Conservation (phyloP, 2,113 vertebrate species). For the Hypanus sabinus region DNA sequence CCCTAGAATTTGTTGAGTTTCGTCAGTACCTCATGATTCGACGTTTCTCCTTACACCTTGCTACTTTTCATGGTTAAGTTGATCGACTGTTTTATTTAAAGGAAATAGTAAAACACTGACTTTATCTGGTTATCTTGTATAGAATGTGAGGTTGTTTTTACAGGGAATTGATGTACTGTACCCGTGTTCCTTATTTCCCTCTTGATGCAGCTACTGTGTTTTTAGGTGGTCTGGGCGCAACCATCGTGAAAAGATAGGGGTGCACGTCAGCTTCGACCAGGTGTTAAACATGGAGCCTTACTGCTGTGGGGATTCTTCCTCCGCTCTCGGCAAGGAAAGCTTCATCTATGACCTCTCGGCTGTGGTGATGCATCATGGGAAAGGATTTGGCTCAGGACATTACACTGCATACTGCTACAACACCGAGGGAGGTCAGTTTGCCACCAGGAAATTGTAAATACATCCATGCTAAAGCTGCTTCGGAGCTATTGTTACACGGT, state of each 20-base stretch:
- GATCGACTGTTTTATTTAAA: not conserved
- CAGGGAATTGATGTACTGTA: slow-evolving; percentile 32
- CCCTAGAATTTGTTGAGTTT: too few species aligned
- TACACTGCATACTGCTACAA: slow-evolving; percentile 99
- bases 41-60: not conserved
- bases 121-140: not conserved
- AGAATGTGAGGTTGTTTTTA: slow-evolving; percentile 5
- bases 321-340: slow-evolving; percentile 75
- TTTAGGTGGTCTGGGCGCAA: slow-evolving; percentile 94
- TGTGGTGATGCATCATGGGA: slow-evolving; percentile 98
- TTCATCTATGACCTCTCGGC: slow-evolving; percentile 96
- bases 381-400: slow-evolving; percentile 99
- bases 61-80: too few species aligned
- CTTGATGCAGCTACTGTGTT: slow-evolving; percentile 38
- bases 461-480: not conserved
- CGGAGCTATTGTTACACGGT: not conserved
- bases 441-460: not conserved
- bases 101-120: not conserved
- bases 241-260: slow-evolving; percentile 98
- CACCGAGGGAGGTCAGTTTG: slow-evolving; percentile 93
- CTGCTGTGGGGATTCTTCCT: slow-evolving; percentile 83
- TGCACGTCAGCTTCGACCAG: slow-evolving; percentile 97
- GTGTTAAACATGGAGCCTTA: slow-evolving; percentile 95
- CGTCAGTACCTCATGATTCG: too few species aligned
- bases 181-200: slow-evolving; percentile 32